Percentiles rank a stretch among this genome's conserved stretches.
These are phyloP conservation scores for Ditula angustiorana DNA, from an alignment of 2,888 invertebrate species.

Conservation along the genomic window DNA sequence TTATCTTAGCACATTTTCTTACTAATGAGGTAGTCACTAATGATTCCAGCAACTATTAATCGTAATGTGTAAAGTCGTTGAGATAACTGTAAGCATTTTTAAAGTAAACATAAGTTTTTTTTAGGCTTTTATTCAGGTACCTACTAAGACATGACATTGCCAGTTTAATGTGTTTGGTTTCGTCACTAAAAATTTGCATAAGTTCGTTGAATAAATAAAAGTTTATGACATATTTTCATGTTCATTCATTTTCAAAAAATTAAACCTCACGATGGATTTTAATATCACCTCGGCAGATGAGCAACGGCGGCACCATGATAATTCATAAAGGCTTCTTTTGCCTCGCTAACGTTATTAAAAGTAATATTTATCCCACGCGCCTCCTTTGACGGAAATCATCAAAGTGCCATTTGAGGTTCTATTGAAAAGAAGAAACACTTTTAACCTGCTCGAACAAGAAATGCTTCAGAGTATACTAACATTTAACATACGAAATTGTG, in stretches of 20 bases:
- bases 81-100: no score
- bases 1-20: no score
- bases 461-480: background rate
- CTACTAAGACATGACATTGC: no score
- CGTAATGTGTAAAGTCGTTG: no score
- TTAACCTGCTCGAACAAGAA: background rate
- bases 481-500: background rate
- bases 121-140: no score
- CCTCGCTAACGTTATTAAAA: constrained; percentile 2
- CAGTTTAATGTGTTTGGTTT: no score
- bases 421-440: background rate
- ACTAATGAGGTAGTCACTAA: no score
- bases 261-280: background rate
- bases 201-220: no score
- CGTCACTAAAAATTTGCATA: no score
- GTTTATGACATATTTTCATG: no score
- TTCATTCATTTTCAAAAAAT: background rate
- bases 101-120: no score
- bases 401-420: background rate
- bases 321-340: constrained; percentile 10
- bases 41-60: no score
- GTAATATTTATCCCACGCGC: background rate
- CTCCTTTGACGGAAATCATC: background rate
- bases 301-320: background rate
- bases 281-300: background rate